Evolutionary conservation across 2,888 invertebrate genomes (phyloP).

Genomic region (Harmothoe impar): DNA sequence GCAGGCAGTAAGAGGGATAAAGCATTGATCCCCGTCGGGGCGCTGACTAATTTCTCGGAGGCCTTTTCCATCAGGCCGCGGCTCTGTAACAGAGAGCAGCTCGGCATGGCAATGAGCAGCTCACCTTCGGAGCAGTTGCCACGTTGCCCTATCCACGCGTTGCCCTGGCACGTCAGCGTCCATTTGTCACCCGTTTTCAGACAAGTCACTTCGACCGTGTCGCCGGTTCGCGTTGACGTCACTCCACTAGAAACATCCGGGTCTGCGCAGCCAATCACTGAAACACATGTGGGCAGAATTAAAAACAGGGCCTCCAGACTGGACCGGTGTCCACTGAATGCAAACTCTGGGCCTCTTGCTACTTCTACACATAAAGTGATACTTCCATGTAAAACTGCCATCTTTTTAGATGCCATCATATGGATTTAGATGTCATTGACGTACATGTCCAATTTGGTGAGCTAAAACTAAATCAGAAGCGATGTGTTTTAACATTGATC

Average conservation of each 20-base stretch:
- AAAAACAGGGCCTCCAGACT: neutral
- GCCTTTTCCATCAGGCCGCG: slow-evolving; percentile 41
- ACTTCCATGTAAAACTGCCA: too few relatives aligned
- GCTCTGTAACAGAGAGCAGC: neutral
- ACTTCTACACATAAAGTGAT: too few relatives aligned
- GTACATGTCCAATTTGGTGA: too few relatives aligned
- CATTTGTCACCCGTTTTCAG: slow-evolving; percentile 65
- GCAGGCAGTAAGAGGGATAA: slow-evolving; percentile 13
- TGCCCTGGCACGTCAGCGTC: slow-evolving; percentile 66
- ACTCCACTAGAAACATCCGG: slow-evolving; percentile 60
- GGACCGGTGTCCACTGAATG: too few relatives aligned
- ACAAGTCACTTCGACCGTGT: slow-evolving; percentile 65
- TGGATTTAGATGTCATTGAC: too few relatives aligned
- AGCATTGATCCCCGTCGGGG: neutral
- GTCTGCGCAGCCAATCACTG: slow-evolving; percentile 68
- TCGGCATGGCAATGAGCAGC: slow-evolving; percentile 17
- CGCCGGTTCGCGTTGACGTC: slow-evolving; percentile 63
- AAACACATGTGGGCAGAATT: slow-evolving; percentile 12
- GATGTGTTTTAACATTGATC: too few relatives aligned
- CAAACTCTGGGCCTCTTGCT: too few relatives aligned
- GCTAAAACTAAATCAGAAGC: too few relatives aligned
- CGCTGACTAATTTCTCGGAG: slow-evolving; percentile 32
- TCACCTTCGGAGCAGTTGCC: slow-evolving; percentile 67
- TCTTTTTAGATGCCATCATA: too few relatives aligned
- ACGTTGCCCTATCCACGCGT: slow-evolving; percentile 66